phyloP scores from a whole-genome alignment of 2,888 invertebrate species.

The Lacanobia oleracea region DNA sequence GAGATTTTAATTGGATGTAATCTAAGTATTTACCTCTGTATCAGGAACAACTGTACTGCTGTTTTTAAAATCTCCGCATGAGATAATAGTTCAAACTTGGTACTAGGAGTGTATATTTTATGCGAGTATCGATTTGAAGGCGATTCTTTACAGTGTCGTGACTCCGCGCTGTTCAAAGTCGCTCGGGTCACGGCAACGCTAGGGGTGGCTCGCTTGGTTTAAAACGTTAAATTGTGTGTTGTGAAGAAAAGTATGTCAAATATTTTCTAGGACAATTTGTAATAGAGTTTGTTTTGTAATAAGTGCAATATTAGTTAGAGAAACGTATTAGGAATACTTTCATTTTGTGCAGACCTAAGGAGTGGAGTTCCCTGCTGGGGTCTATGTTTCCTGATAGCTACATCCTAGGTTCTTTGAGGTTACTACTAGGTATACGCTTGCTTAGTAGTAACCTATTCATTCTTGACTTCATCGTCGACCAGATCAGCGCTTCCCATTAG shows the following conservation, averaged over 20 bases:
- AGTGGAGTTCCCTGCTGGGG: too few species aligned
- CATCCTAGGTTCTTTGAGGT: too few species aligned
- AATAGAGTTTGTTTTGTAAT: background rate
- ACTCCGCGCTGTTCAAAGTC: slow-evolving; percentile 51
- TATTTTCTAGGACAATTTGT: background rate
- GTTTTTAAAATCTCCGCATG: background rate
- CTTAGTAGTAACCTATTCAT: too few species aligned
- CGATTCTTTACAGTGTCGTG: slow-evolving; percentile 58
- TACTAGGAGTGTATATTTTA: slow-evolving; percentile 19
- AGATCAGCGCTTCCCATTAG: too few species aligned
- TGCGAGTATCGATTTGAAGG: slow-evolving; percentile 52
- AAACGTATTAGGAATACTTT: too few species aligned
- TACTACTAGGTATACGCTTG: too few species aligned
- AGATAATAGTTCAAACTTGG: slow-evolving; percentile 11
- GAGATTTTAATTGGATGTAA: too few species aligned
- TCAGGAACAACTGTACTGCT: background rate
- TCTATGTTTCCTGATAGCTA: too few species aligned
- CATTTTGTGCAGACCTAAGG: too few species aligned
- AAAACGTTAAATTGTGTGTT: background rate
- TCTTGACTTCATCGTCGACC: too few species aligned
- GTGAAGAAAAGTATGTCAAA: background rate
- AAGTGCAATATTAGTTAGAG: too few species aligned
- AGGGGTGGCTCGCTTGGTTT: slow-evolving; percentile 33
- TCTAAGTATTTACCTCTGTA: too few species aligned
- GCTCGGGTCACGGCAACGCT: slow-evolving; percentile 46